Conservation (phyloP, 1,140 invertebrate species). For the Araneus ventricosus region DNA sequence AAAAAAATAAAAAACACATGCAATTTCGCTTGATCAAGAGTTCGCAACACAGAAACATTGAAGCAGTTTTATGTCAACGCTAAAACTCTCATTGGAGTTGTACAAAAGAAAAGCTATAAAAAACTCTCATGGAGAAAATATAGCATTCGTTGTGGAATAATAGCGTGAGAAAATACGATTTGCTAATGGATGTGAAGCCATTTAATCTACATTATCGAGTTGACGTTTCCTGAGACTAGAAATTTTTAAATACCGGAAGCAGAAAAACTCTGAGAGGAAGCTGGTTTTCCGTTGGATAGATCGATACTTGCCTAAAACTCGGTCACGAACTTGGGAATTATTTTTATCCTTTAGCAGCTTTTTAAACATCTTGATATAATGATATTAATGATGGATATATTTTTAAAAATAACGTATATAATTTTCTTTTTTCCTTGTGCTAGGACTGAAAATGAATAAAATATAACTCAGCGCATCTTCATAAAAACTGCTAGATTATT, state of each 20-base stretch:
- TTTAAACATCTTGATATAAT: not conserved
- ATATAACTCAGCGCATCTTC: no score
- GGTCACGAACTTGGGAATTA: conserved; percentile 20
- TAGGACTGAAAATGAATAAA: not conserved
- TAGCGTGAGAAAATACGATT: conserved; percentile 37
- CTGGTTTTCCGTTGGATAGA: not conserved
- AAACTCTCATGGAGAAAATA: not conserved
- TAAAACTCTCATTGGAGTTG: no score
- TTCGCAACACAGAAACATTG: no score
- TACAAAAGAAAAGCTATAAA: no score
- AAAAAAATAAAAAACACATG: no score
- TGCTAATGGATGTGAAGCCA: conserved; percentile 22
- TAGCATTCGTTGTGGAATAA: not conserved
- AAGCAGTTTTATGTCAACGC: no score
- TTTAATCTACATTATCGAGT: conserved; percentile 62
- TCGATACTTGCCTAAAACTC: not conserved
- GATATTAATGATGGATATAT: not conserved
- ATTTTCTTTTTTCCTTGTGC: no score
- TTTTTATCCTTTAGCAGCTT: not conserved
- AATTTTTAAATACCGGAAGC: conserved; percentile 47
- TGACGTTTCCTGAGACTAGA: conserved; percentile 37
- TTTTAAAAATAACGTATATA: no score
- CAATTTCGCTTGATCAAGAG: no score
- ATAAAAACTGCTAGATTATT: no score
- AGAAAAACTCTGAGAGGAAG: not conserved